A percentile compares a stretch with the other conserved stretches of the same genome.
Conservation (phyloP, 2,797 vertebrate genomes). For the Chrosomus eos region DNA sequence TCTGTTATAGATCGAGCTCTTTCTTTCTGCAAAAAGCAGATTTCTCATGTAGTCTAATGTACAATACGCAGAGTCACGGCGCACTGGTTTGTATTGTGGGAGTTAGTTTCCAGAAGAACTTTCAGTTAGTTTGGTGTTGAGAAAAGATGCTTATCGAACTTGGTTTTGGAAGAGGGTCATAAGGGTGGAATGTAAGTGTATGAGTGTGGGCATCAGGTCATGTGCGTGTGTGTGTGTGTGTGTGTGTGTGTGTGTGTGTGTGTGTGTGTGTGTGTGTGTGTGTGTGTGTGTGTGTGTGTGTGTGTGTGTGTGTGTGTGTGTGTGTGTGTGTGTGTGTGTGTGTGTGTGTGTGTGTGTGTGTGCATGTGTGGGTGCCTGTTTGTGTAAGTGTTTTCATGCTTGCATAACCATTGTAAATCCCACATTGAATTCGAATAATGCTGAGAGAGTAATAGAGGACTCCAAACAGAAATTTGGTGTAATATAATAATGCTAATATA, state of each 20-base stretch:
- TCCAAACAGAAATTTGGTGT: background rate
- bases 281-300: slow-evolving; percentile 17
- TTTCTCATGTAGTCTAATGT: background rate
- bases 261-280: background rate
- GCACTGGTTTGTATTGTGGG: slow-evolving; percentile 12
- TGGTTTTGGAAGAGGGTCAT: slow-evolving; percentile 10
- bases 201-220: background rate
- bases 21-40: background rate
- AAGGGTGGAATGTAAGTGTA: slow-evolving; percentile 27
- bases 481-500: background rate
- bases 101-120: slow-evolving; percentile 6
- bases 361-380: slow-evolving; percentile 6
- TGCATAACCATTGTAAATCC: background rate
- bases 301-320: background rate
- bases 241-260: too few relatives aligned
- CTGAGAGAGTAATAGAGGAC: background rate
- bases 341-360: slow-evolving; percentile 26
- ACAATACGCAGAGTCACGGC: background rate
- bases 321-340: slow-evolving; percentile 9
- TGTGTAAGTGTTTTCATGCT: background rate
- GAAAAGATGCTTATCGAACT: slow-evolving; percentile 26
- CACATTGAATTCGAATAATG: background rate
- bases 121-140: slow-evolving; percentile 13
- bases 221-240: slow-evolving; percentile 15
- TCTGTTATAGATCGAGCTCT: background rate